Evolutionary conservation across 2,797 vertebrate genomes (phyloP), one percentile per base, ranked within the genome.

Genomic region (Chromis chromis): DNA sequence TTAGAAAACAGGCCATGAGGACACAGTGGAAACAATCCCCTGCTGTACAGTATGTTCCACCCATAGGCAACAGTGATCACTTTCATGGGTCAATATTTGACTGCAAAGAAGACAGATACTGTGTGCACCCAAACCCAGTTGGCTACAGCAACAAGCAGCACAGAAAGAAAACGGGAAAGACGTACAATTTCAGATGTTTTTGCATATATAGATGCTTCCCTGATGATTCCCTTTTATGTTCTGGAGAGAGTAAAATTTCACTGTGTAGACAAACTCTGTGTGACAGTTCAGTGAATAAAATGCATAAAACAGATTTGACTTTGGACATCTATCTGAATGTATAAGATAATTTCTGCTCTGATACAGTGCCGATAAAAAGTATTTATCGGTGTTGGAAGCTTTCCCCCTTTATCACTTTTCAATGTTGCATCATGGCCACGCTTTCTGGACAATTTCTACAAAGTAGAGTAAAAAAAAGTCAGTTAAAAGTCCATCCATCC

Each of bases 1-100:
- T 55, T 46, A 39, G 33, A 36, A 36, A 66, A 65, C 31, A 52
- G 33, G 46, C 58, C 49, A 66, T 21, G 4, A 53, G 53, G 63
- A 54, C 63, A 68, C 70, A 74, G 28, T 81, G 79, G 73, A 87
- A 87, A 81, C 52, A 42, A 55, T 39, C 67, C 69, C 54, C 55
- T 60, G 22, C 44, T 66, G 63, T 42, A 58, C 73, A 74, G 58
- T 49, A 13, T 69, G 56, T 53, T 56, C 56, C 59, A 52, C 24
- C 75, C 69, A 66, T 49, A 73, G 84, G 65, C 65, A 21, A 46
- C 49, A 55, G 50, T n/a, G 19, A 60, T 65, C 44, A 40, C 50
- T 48, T 39, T 76, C 62, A 79, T 36, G 28, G 52, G 39, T 86
- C 80, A 74, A 76, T 82, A 68, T 57, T 66, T 59, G 54, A 25